Evolutionary conservation across 2,888 invertebrate species (phyloP).

Genomic region (Apodemia zela): DNA sequence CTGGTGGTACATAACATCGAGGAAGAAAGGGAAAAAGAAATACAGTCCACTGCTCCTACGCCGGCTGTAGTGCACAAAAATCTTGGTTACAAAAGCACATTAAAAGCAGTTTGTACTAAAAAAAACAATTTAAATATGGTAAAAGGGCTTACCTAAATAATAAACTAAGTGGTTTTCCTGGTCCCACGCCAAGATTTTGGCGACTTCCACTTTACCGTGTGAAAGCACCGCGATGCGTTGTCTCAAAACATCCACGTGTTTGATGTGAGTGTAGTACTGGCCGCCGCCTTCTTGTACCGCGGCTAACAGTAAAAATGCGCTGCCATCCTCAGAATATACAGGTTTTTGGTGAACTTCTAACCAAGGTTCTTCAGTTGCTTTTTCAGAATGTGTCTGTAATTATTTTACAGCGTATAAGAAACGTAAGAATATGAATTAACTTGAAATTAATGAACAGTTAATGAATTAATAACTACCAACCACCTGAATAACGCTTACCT

Average conservation of each 20-base stretch:
- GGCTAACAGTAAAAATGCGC: slow-evolving; percentile 90
- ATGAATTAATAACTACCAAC: no score
- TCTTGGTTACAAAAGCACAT: not conserved
- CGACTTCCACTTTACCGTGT: slow-evolving; percentile 92
- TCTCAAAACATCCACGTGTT: slow-evolving; percentile 90
- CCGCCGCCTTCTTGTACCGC: slow-evolving; percentile 91
- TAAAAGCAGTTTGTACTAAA: not conserved
- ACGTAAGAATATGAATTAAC: no score
- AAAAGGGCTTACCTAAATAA: slow-evolving; percentile 72
- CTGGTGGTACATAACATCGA: no score
- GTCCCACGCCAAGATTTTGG: slow-evolving; percentile 91
- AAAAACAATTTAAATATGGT: not conserved
- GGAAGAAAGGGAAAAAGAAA: no score
- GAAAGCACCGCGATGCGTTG: slow-evolving; percentile 92
- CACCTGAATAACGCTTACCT: no score
- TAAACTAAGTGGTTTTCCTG: slow-evolving; percentile 90
- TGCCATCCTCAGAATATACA: slow-evolving; percentile 90
- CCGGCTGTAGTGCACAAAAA: no score
- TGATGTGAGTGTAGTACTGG: slow-evolving; percentile 93
- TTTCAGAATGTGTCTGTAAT: slow-evolving; percentile 87
- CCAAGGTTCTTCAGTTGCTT: slow-evolving; percentile 92
- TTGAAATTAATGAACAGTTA: no score
- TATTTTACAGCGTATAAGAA: not conserved
- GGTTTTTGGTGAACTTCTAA: slow-evolving; percentile 92
- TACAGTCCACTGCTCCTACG: no score